phyloP scores from a whole-genome alignment of 2,797 vertebrate species.

The Sorex maritimensis region DNA sequence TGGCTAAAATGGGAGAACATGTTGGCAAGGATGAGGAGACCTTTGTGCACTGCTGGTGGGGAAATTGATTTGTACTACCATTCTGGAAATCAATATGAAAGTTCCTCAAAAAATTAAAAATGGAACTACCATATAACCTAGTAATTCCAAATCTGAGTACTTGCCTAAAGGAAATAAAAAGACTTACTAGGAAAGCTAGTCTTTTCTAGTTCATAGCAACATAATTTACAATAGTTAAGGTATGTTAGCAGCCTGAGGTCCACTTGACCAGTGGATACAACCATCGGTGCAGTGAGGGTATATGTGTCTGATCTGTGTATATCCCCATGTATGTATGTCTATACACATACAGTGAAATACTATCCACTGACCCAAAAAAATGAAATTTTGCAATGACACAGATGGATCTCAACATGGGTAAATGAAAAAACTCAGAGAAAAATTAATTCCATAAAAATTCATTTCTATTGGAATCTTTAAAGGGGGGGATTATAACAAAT shows the following conservation, averaged over 20 bases:
- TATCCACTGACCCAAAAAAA: too few species aligned
- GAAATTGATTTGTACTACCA: background rate
- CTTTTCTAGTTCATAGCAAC: background rate
- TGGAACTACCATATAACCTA: background rate
- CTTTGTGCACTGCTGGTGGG: background rate
- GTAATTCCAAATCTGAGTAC: background rate
- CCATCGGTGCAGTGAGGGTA: background rate
- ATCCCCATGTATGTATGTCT: background rate
- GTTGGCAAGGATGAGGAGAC: background rate
- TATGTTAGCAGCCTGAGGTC: background rate
- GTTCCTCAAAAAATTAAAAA: background rate
- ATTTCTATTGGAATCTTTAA: background rate
- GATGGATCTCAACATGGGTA: background rate
- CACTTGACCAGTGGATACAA: background rate
- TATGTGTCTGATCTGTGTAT: background rate
- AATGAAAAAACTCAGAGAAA: background rate
- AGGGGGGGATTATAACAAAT: background rate
- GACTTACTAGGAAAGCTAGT: background rate
- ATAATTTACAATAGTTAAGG: background rate
- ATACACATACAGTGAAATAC: background rate
- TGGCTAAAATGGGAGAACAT: background rate
- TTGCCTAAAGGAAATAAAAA: background rate
- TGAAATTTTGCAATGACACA: background rate
- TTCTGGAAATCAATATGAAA: too few species aligned
- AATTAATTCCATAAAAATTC: background rate